Conservation (phyloP, 2,113 vertebrate species). For the Gavia stellata region DNA sequence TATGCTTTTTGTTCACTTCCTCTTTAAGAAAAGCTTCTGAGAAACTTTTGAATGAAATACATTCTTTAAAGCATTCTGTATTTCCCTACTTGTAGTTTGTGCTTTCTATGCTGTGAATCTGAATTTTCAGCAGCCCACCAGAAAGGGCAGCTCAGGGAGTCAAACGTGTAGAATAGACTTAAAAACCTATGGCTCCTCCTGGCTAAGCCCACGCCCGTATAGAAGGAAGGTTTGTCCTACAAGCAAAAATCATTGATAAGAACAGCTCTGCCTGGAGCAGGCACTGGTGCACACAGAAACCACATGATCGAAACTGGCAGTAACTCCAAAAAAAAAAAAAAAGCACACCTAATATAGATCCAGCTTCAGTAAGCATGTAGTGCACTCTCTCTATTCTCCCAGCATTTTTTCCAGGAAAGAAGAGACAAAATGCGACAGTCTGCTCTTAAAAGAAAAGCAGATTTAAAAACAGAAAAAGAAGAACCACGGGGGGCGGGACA, state of each 20-base stretch:
- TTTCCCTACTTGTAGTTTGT: background rate
- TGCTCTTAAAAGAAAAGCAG: background rate
- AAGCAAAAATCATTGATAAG: background rate
- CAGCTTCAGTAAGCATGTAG: background rate
- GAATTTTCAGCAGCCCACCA: background rate
- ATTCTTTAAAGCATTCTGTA: background rate
- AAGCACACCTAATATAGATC: background rate
- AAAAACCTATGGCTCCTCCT: background rate
- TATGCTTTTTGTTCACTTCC: background rate
- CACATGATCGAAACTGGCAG: background rate
- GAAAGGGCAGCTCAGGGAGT: background rate
- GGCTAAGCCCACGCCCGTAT: background rate
- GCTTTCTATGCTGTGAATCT: background rate
- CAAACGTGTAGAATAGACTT: background rate
- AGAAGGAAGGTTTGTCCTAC: background rate
- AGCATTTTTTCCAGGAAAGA: background rate
- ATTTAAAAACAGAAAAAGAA: background rate
- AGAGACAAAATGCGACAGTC: background rate
- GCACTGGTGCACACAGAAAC: background rate
- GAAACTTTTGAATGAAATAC: background rate
- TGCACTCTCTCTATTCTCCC: background rate
- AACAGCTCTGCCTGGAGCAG: background rate
- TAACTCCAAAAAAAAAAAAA: background rate
- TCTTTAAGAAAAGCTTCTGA: background rate
- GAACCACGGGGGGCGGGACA: background rate